phyloP scores from a whole-genome alignment of 53 echinoderm and acorn worm genomes.

The Holothuria leucospilota region DNA sequence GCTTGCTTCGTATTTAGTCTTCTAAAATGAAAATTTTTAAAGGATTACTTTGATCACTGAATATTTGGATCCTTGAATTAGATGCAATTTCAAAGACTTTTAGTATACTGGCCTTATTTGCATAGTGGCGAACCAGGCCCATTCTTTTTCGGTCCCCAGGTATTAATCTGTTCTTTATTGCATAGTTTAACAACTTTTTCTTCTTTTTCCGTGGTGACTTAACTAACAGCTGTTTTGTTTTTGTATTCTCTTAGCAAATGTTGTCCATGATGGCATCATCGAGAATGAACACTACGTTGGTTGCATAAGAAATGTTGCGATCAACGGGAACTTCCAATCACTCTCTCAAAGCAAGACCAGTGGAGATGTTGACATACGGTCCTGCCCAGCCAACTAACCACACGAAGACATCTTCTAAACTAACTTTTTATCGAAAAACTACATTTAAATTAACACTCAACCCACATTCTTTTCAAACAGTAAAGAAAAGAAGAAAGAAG shows the following conservation, averaged over 20 bases:
- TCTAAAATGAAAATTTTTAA: no score
- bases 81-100: not conserved
- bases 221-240: not conserved
- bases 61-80: no score
- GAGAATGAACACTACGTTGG: constrained; percentile 69
- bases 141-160: not conserved
- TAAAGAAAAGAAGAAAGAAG: no score
- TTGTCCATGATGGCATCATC: constrained; percentile 62
- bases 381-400: constrained; percentile 64
- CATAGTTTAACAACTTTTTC: no score
- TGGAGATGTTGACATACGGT: constrained; percentile 60
- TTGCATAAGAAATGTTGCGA: constrained; percentile 81
- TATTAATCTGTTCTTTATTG: not conserved
- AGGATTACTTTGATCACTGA: no score
- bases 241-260: not conserved
- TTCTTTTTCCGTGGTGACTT: no score
- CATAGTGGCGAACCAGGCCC: not conserved
- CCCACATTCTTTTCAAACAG: no score
- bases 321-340: constrained; percentile 55
- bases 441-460: no score
- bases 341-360: not conserved
- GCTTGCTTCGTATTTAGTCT: no score
- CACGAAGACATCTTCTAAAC: not conserved
- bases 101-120: not conserved
- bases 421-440: no score